These are phyloP conservation scores for Melanostoma mellinum DNA, from an alignment of 2,888 invertebrate genomes.

Conservation along the genomic window DNA sequence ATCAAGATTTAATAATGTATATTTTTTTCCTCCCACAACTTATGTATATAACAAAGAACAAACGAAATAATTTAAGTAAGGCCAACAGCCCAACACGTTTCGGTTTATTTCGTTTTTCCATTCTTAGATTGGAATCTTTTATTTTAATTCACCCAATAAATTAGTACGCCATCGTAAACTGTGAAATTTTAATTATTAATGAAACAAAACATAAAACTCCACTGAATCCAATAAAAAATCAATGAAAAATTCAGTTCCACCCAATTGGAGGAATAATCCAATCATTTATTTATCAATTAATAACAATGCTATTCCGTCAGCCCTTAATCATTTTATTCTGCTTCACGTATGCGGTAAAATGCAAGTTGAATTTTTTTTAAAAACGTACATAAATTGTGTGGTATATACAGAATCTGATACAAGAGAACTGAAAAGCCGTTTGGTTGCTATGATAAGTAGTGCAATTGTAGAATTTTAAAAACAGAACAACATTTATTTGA, in stretches of 20 bases:
- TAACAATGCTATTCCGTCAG: constrained; percentile 17
- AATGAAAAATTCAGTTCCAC: not conserved
- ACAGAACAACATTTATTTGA: too few species aligned
- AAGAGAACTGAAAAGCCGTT: too few species aligned
- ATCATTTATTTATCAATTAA: constrained; percentile 65
- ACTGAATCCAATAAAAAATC: not conserved
- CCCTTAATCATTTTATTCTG: constrained; percentile 33
- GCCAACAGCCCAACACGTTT: not conserved
- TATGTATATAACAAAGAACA: too few species aligned
- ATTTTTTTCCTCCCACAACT: too few species aligned
- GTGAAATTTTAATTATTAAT: not conserved
- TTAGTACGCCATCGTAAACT: not conserved
- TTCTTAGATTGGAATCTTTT: constrained; percentile 55
- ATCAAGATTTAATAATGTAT: too few species aligned
- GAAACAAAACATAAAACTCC: not conserved
- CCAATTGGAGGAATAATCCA: constrained; percentile 53
- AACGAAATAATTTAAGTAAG: too few species aligned
- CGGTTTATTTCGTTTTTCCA: constrained; percentile 34
- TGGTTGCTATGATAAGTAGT: too few species aligned
- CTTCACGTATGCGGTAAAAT: constrained; percentile 16
- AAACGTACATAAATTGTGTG: not conserved
- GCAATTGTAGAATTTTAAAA: too few species aligned
- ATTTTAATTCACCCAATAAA: constrained; percentile 55
- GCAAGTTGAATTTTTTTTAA: not conserved
- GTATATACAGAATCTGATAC: too few species aligned